Conservation (phyloP, 2,797 vertebrate species). For the Thamnophis elegans region DNA sequence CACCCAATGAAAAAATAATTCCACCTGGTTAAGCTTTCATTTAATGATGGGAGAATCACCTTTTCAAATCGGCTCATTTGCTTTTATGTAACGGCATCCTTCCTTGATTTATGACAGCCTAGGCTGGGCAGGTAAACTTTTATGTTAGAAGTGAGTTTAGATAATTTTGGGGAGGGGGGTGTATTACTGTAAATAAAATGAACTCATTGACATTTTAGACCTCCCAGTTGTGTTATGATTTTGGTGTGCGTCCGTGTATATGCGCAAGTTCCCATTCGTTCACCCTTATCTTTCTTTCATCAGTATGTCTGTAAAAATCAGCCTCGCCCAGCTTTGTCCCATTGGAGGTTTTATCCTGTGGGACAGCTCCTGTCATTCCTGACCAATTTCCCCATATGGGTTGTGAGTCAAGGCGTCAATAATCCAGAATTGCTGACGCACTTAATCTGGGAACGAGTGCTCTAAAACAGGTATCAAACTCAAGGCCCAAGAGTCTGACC, state of each 20-base stretch:
- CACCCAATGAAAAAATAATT: not conserved
- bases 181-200: constrained; percentile 69
- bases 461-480: not conserved
- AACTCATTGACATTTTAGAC: constrained; percentile 67
- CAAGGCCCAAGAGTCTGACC: too few relatives aligned
- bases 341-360: not conserved
- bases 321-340: not conserved
- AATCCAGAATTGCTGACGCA: not conserved
- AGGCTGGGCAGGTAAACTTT: not conserved
- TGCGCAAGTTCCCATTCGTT: not conserved
- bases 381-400: not conserved
- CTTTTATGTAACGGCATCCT: constrained; percentile 1
- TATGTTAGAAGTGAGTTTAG: constrained; percentile 5
- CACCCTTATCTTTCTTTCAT: not conserved
- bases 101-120: constrained; percentile 22
- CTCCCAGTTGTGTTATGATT: constrained; percentile 53
- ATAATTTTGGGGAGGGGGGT: constrained; percentile 49
- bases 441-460: too few relatives aligned
- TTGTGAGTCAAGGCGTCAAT: not conserved
- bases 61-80: constrained; percentile 39
- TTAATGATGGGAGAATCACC: constrained; percentile 25
- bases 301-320: not conserved
- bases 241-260: not conserved
- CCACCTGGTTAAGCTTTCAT: not conserved
- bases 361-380: not conserved